Percentiles rank a stretch among this genome's conserved stretches.
Evolutionary conservation across 2,888 invertebrate genomes (phyloP).

Genomic region (Onthophagus sagittarius): DNA sequence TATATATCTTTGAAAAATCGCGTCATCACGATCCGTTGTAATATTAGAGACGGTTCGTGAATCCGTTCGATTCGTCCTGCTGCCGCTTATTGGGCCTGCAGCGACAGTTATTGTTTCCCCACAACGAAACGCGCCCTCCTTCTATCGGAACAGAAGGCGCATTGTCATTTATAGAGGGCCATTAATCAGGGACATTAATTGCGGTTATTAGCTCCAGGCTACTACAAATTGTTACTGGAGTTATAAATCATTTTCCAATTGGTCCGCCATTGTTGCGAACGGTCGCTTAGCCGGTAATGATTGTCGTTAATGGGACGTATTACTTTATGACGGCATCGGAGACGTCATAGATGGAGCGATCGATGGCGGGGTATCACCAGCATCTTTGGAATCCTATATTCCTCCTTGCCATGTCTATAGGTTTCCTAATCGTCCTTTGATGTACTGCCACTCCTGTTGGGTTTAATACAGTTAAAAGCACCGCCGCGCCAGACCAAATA

Average conservation of each 20-base stretch:
- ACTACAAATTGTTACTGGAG: neutral
- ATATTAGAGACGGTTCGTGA: neutral
- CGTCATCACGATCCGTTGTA: neutral
- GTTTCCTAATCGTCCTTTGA: neutral
- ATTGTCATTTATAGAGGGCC: neutral
- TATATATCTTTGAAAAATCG: slow-evolving; percentile 18
- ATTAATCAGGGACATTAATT: neutral
- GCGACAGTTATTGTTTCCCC: neutral
- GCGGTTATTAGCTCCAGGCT: neutral
- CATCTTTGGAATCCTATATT: neutral
- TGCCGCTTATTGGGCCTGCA: neutral
- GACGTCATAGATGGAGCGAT: neutral
- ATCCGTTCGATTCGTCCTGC: neutral
- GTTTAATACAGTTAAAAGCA: neutral
- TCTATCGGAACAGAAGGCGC: neutral
- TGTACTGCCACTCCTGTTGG: neutral
- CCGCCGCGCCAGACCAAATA: neutral
- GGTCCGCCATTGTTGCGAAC: neutral
- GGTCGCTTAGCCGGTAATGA: neutral
- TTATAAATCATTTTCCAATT: neutral
- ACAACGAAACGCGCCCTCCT: neutral
- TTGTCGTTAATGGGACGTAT: neutral
- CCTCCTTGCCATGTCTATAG: neutral
- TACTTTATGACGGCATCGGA: neutral
- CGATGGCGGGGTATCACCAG: neutral